phyloP scores from a whole-genome alignment of 2,797 vertebrate species.

The Sebastes ruberrimus region DNA sequence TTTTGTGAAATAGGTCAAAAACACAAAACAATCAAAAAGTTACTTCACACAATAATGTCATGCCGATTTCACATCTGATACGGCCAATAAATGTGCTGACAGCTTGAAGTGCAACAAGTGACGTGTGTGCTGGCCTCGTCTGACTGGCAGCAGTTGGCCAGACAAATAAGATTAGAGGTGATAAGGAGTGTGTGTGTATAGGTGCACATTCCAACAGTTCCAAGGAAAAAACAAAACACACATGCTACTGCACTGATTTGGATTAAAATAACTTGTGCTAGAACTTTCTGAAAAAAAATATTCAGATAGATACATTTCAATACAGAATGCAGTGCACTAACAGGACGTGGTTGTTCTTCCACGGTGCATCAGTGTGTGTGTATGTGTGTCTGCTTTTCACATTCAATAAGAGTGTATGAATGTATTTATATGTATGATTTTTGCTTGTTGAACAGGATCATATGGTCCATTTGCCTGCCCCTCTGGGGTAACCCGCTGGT shows the following conservation, averaged over 20 bases:
- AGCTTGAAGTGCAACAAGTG: not conserved
- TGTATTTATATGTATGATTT: conserved; percentile 32
- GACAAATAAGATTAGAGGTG: conserved; percentile 38
- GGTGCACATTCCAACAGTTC: conserved; percentile 6
- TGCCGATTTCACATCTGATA: not conserved
- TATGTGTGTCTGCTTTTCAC: not conserved
- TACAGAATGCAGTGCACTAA: not conserved
- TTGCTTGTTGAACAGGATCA: conserved; percentile 27
- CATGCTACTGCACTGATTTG: not conserved
- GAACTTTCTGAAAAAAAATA: not conserved
- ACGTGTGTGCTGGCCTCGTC: not conserved
- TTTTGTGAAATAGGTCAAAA: not conserved
- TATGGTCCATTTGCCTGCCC: conserved; percentile 31
- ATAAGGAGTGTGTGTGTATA: conserved; percentile 15
- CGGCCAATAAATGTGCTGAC: not conserved
- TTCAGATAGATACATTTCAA: not conserved
- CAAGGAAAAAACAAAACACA: conserved; percentile 15
- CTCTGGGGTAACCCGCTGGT: conserved; percentile 22
- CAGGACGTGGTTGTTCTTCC: not conserved
- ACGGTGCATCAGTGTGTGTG: not conserved
- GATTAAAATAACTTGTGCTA: not conserved
- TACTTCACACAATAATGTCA: not conserved
- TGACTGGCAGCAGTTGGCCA: conserved; percentile 4
- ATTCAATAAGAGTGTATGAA: conserved; percentile 1
- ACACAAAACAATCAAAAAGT: not conserved